Evolutionary conservation across 2,797 vertebrate species (phyloP).

Genomic region (Gallirallus australis): DNA sequence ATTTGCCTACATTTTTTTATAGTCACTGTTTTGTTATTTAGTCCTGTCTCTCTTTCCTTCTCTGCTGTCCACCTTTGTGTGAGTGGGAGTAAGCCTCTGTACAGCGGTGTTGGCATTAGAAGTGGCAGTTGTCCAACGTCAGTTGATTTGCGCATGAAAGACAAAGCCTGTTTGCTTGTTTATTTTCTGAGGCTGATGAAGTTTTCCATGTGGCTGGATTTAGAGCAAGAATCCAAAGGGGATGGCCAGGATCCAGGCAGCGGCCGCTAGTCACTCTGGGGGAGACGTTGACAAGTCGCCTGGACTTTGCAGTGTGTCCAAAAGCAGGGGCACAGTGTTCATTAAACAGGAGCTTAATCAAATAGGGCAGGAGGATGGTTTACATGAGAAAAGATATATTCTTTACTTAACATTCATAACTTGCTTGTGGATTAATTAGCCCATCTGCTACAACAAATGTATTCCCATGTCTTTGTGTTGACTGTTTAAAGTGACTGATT

Average conservation of each 20-base stretch:
- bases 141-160: constrained; percentile 34
- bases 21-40: not conserved
- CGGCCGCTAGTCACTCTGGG: constrained; percentile 20
- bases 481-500: constrained; percentile 69
- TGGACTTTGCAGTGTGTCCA: constrained; percentile 53
- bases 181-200: constrained; percentile 57
- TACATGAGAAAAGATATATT: constrained; percentile 75
- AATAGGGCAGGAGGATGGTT: constrained; percentile 61
- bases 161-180: constrained; percentile 42
- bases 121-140: not conserved
- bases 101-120: not conserved
- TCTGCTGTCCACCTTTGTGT: not conserved
- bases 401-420: constrained; percentile 79
- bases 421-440: constrained; percentile 87
- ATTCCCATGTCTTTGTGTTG: constrained; percentile 63
- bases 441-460: constrained; percentile 86
- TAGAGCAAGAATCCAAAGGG: constrained; percentile 43
- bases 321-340: not conserved
- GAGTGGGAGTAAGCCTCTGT: not conserved
- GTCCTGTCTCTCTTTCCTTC: not conserved
- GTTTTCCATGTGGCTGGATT: constrained; percentile 49
- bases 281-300: constrained; percentile 60
- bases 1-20: not conserved
- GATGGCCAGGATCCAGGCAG: constrained; percentile 38
- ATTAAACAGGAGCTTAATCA: constrained; percentile 73